These are phyloP conservation scores for Chelonia mydas DNA, from an alignment of 2,797 vertebrate species.

Conservation along the genomic window DNA sequence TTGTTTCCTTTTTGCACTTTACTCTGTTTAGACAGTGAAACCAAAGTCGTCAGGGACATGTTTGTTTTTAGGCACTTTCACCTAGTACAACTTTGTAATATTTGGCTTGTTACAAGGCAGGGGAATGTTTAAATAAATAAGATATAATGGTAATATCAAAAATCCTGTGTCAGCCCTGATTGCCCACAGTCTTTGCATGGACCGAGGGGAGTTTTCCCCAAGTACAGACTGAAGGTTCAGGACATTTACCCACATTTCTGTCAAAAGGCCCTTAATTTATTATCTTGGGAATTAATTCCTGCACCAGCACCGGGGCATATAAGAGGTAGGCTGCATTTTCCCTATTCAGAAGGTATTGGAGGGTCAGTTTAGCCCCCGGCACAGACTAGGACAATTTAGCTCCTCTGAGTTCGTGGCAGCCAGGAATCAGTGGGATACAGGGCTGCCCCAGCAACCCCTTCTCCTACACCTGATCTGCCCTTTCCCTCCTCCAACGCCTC, in stretches of 20 bases:
- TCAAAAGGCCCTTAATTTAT: background rate
- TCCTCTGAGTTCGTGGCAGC: background rate
- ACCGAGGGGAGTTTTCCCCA: background rate
- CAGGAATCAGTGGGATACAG: background rate
- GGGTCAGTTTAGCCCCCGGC: background rate
- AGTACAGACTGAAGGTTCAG: background rate
- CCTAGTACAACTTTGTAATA: background rate
- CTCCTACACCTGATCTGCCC: background rate
- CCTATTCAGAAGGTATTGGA: background rate
- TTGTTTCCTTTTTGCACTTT: background rate
- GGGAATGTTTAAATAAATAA: background rate
- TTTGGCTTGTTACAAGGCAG: background rate
- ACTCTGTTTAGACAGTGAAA: background rate
- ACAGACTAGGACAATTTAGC: background rate
- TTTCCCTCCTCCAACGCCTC: background rate
- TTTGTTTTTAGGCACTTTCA: background rate
- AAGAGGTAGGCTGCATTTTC: background rate
- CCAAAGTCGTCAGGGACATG: background rate
- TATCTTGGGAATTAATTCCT: background rate
- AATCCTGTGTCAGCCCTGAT: background rate
- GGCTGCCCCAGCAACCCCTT: background rate
- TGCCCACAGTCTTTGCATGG: background rate
- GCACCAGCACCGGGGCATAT: background rate
- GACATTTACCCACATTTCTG: background rate
- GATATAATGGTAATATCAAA: background rate